These are phyloP conservation scores for Lampris megalopsis DNA, from an alignment of 2,113 vertebrate species.

Conservation along the genomic window DNA sequence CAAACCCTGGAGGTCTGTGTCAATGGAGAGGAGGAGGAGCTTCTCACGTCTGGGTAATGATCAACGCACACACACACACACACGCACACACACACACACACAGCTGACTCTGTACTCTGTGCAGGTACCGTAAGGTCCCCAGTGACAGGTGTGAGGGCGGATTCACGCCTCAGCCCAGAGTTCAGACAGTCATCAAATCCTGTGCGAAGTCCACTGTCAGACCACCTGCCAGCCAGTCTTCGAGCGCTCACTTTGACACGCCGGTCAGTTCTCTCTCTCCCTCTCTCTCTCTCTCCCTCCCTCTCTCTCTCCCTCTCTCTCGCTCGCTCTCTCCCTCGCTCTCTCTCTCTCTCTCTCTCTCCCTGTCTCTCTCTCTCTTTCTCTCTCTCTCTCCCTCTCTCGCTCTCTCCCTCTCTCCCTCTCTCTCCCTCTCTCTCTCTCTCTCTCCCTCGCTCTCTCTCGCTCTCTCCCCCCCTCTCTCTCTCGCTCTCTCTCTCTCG, in stretches of 20 bases:
- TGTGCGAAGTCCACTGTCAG: constrained; percentile 67
- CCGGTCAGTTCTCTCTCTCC: constrained; percentile 79
- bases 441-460: too few relatives aligned
- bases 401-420: too few relatives aligned
- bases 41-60: constrained; percentile 77
- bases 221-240: constrained; percentile 30
- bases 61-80: neutral
- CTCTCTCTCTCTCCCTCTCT: too few relatives aligned
- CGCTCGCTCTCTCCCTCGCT: too few relatives aligned
- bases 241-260: constrained; percentile 61
- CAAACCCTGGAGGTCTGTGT: constrained; percentile 76
- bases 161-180: constrained; percentile 66
- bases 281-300: too few relatives aligned
- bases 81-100: neutral
- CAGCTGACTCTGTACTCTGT: neutral
- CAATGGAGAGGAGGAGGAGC: constrained; percentile 77
- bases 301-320: too few relatives aligned
- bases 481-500: too few relatives aligned
- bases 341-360: too few relatives aligned
- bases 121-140: constrained; percentile 84
- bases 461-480: too few relatives aligned
- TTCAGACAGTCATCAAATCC: constrained; percentile 58
- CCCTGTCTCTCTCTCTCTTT: too few relatives aligned
- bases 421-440: too few relatives aligned
- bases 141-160: constrained; percentile 82